These are phyloP conservation scores for Felis catus DNA, from an alignment of 2,113 vertebrate genomes.

Conservation along the genomic window DNA sequence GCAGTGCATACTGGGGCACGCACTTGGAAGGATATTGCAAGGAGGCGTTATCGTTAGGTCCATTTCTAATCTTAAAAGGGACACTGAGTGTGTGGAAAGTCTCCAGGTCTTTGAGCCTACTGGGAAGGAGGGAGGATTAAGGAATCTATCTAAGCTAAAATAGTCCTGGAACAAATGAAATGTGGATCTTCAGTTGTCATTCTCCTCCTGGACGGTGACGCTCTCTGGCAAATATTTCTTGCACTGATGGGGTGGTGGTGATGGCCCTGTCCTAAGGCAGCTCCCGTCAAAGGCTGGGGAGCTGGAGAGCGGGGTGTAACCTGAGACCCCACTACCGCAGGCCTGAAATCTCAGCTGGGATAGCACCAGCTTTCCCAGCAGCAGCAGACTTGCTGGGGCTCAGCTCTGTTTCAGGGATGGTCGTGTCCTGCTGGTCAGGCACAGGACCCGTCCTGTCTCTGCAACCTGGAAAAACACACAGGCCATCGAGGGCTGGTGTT, in stretches of 20 bases:
- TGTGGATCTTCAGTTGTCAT: background rate
- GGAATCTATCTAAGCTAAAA: background rate
- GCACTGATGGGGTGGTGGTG: background rate
- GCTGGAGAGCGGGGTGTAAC: background rate
- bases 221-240: constrained; percentile 62
- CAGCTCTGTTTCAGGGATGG: background rate
- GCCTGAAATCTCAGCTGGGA: background rate
- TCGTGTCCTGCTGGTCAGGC: background rate
- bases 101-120: background rate
- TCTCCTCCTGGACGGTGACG: constrained; percentile 1
- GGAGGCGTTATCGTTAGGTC: background rate
- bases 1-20: background rate
- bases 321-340: background rate
- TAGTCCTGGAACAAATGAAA: constrained; percentile 33
- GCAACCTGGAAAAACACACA: background rate
- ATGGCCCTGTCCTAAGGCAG: constrained; percentile 23
- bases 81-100: background rate
- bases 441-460: background rate
- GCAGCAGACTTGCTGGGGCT: background rate
- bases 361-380: background rate
- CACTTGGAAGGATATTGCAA: constrained; percentile 1
- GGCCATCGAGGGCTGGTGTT: background rate
- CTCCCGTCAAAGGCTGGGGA: background rate
- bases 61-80: constrained; percentile 40
- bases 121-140: constrained; percentile 7